A percentile compares a stretch with the other conserved stretches of the same genome.
These are phyloP conservation scores for Cephalopterus ornatus DNA, from an alignment of 2,113 vertebrate genomes.

Conservation along the genomic window DNA sequence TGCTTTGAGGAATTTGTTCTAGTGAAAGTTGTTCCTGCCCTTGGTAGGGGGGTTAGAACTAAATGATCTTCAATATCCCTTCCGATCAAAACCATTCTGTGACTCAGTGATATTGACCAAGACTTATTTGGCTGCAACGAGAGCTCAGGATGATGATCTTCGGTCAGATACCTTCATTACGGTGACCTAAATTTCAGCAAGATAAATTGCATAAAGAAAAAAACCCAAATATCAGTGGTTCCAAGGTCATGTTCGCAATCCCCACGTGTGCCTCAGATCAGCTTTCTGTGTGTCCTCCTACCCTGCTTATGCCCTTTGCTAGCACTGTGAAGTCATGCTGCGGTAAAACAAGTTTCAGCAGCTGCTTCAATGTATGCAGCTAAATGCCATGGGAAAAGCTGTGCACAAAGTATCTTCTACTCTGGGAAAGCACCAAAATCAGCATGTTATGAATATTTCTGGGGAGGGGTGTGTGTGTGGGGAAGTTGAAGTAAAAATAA, in stretches of 20 bases:
- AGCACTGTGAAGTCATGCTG: accelerated
- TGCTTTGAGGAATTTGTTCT: accelerated
- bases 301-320: neutral
- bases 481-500: neutral
- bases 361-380: neutral
- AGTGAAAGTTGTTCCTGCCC: neutral
- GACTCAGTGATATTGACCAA: neutral
- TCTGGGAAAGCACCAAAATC: neutral
- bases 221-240: neutral
- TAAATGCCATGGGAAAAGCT: neutral
- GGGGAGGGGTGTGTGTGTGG: accelerated
- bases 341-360: neutral
- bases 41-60: neutral
- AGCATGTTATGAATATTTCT: neutral
- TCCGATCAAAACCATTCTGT: neutral
- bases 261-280: neutral
- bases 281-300: neutral
- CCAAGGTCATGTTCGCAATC: neutral
- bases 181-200: neutral
- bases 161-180: neutral
- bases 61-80: neutral
- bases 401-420: neutral
- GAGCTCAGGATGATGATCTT: neutral
- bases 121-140: neutral
- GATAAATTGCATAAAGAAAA: neutral